phyloP scores from a whole-genome alignment of 2,888 invertebrate genomes.

The Rhorus exstirpatorius region DNA sequence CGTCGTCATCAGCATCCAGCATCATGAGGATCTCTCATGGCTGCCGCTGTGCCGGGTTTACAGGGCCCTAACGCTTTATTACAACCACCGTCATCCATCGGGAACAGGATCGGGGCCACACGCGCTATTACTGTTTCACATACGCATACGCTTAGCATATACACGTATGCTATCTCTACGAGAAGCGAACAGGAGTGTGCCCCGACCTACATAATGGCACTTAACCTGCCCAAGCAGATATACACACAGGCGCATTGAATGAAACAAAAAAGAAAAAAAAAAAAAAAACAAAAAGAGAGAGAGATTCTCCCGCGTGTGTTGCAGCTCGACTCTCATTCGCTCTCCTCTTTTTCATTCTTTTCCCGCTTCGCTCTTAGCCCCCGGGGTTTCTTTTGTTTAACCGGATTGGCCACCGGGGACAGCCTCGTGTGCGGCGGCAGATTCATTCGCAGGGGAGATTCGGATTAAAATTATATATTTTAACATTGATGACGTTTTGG shows the following conservation, averaged over 20 bases:
- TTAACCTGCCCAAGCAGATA: slow-evolving; percentile 76
- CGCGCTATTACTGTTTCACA: slow-evolving; percentile 42
- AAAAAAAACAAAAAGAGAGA: slow-evolving; percentile 38
- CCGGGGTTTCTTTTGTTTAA: slow-evolving; percentile 66
- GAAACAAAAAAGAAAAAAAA: slow-evolving; percentile 61
- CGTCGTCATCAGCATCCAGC: slow-evolving; percentile 59
- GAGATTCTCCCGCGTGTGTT: slow-evolving; percentile 62
- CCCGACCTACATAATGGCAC: slow-evolving; percentile 81
- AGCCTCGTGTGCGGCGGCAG: slow-evolving; percentile 22
- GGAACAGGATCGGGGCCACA: slow-evolving; percentile 49
- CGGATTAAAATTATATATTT: slow-evolving; percentile 20
- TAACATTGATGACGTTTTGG: slow-evolving; percentile 4
- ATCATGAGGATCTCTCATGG: slow-evolving; percentile 55
- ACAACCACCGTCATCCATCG: slow-evolving; percentile 63
- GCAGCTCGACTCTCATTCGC: slow-evolving; percentile 62
- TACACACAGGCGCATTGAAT: slow-evolving; percentile 56
- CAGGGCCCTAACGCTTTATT: slow-evolving; percentile 63
- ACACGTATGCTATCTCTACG: slow-evolving; percentile 30
- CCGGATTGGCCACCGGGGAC: slow-evolving; percentile 26
- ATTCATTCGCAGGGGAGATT: not conserved
- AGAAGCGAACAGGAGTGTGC: no score
- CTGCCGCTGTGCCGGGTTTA: slow-evolving; percentile 28
- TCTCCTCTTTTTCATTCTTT: slow-evolving; percentile 36
- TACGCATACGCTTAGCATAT: slow-evolving; percentile 5
- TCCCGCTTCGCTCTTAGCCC: slow-evolving; percentile 24